Percentiles rank a stretch among this genome's conserved stretches.
These are phyloP conservation scores for Chaetophractus vellerosus DNA, from an alignment of 2,797 vertebrate species.

Conservation along the genomic window DNA sequence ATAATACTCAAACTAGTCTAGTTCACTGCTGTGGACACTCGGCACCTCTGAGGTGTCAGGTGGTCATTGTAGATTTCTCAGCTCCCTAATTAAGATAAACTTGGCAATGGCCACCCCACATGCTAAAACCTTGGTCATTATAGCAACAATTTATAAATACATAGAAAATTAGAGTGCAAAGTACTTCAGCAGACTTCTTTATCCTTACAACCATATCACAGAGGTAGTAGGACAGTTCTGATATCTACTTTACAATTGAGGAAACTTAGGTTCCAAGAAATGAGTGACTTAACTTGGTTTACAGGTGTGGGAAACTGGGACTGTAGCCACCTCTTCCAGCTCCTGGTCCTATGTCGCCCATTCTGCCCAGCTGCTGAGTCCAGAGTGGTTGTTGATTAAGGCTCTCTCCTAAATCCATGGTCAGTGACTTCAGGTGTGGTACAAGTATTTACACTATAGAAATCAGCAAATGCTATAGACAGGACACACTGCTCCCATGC, in stretches of 20 bases:
- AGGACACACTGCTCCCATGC: not conserved
- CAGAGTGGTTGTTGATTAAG: not conserved
- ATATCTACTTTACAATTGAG: not conserved
- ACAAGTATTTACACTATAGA: not conserved
- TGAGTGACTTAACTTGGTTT: not conserved
- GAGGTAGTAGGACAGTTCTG: not conserved
- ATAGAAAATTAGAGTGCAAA: not conserved
- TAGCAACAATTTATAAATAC: not conserved
- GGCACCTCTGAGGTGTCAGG: not conserved
- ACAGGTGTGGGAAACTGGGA: too few species aligned
- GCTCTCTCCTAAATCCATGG: too few species aligned
- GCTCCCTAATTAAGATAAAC: not conserved
- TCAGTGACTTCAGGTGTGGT: not conserved
- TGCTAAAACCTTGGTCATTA: not conserved
- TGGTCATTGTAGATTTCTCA: not conserved
- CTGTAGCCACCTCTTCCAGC: not conserved
- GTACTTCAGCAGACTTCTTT: not conserved
- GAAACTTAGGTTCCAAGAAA: not conserved
- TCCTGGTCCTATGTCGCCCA: not conserved
- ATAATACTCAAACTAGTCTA: not conserved
- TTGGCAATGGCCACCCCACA: not conserved
- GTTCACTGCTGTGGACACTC: not conserved
- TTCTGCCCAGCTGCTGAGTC: not conserved
- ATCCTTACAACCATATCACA: not conserved
- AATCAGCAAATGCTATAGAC: not conserved